A percentile compares a stretch with the other conserved stretches of the same genome.
Conservation (phyloP, 2,797 vertebrate species). For the Brachyrhaphis roseni region DNA sequence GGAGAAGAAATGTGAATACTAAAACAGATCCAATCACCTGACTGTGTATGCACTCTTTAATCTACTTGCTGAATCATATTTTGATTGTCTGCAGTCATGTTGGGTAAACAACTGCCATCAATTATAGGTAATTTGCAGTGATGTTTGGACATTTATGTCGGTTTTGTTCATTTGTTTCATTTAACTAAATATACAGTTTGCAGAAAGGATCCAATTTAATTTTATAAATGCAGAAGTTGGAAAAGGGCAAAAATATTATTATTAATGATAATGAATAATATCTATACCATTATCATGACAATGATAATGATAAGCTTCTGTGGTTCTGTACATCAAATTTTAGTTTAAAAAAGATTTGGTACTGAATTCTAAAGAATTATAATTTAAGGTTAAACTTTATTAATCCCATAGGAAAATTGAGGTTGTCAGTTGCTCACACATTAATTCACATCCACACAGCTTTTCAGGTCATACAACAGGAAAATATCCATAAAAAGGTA, state of each 20-base stretch:
- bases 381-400: too few species aligned
- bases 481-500: too few species aligned
- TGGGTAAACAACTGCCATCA: background rate
- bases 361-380: background rate
- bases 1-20: background rate
- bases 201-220: background rate
- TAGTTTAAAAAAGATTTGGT: background rate
- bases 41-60: background rate
- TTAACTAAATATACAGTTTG: background rate
- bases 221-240: background rate
- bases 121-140: background rate
- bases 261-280: too few species aligned
- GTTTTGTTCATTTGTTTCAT: background rate
- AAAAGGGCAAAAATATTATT: background rate
- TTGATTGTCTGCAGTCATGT: background rate
- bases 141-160: background rate
- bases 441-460: too few species aligned
- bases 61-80: background rate
- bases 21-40: background rate
- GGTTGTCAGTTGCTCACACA: too few species aligned
- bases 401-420: too few species aligned
- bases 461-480: too few species aligned
- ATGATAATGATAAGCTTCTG: too few species aligned
- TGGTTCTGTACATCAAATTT: background rate
- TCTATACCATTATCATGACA: too few species aligned